phyloP scores from a whole-genome alignment of 2,888 invertebrate genomes.

The Melanostoma mellinum region DNA sequence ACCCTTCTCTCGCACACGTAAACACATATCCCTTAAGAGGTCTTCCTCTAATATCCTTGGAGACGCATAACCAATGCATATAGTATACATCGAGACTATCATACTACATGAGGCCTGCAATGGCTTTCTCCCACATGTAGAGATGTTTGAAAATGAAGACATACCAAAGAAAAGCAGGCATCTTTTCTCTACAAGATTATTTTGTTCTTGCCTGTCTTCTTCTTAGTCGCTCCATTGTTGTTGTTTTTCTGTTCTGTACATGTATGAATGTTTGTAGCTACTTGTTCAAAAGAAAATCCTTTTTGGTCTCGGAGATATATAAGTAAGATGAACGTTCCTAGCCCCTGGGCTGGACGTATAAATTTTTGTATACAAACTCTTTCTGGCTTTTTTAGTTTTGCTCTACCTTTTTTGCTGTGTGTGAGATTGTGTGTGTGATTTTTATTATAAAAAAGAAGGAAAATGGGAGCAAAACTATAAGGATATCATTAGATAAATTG shows the following conservation, averaged over 20 bases:
- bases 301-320: neutral
- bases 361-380: slow-evolving; percentile 3
- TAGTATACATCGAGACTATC: slow-evolving; percentile 5
- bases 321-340: slow-evolving; percentile 7
- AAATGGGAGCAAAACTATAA: slow-evolving; percentile 32
- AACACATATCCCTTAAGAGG: slow-evolving; percentile 22
- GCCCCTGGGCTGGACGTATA: slow-evolving; percentile 9
- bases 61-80: slow-evolving; percentile 19
- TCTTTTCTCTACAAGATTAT: too few species aligned
- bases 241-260: neutral
- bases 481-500: slow-evolving; percentile 66
- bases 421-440: neutral
- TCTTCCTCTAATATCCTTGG: slow-evolving; percentile 39
- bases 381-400: neutral
- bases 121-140: slow-evolving; percentile 6
- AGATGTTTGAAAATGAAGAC: neutral
- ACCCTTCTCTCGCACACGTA: slow-evolving; percentile 19
- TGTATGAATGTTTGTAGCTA: neutral
- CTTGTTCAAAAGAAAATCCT: slow-evolving; percentile 10
- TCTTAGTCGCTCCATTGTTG: neutral
- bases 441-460: slow-evolving; percentile 1
- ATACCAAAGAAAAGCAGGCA: too few species aligned
- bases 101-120: slow-evolving; percentile 14
- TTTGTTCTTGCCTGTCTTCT: neutral
- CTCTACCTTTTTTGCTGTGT: neutral